Evolutionary conservation across 2,888 invertebrate species (phyloP).

Genomic region (Iselma pallidipennis): DNA sequence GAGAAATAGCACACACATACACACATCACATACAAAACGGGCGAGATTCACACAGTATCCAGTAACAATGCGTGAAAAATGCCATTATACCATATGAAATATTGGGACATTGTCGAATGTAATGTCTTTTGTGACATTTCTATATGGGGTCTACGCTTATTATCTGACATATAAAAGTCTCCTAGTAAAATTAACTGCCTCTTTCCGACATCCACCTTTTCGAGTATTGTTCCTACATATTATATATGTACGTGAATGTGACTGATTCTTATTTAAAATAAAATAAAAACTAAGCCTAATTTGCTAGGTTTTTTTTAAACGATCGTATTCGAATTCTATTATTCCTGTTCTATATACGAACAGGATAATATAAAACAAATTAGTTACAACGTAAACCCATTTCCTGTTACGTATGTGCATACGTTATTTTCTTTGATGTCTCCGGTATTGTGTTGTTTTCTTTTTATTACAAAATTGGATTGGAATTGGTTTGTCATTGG

Average conservation of each 20-base stretch:
- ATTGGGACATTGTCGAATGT: conserved; percentile 23
- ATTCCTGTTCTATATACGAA: too few relatives aligned
- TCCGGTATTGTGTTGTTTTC: not conserved
- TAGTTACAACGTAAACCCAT: not conserved
- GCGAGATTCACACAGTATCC: not conserved
- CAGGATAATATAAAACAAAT: not conserved
- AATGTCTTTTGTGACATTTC: conserved; percentile 27
- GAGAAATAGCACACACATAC: too few relatives aligned
- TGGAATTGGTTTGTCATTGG: not conserved
- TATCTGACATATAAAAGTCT: conserved; percentile 26
- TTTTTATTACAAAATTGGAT: not conserved
- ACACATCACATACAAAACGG: not conserved
- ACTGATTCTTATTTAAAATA: too few relatives aligned
- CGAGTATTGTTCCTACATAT: too few relatives aligned
- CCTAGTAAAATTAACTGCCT: conserved; percentile 18
- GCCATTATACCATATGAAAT: conserved; percentile 26
- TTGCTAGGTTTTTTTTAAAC: too few relatives aligned
- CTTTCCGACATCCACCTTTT: not conserved
- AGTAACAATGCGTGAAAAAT: conserved; percentile 28
- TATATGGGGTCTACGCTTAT: conserved; percentile 21
- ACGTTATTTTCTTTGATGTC: not conserved
- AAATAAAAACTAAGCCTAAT: too few relatives aligned
- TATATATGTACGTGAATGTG: too few relatives aligned
- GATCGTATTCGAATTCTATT: too few relatives aligned
- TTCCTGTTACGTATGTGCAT: not conserved